Evolutionary conservation across 2,797 vertebrate genomes (phyloP), one percentile per base, ranked within the genome.

Genomic region (Columba guinea): DNA sequence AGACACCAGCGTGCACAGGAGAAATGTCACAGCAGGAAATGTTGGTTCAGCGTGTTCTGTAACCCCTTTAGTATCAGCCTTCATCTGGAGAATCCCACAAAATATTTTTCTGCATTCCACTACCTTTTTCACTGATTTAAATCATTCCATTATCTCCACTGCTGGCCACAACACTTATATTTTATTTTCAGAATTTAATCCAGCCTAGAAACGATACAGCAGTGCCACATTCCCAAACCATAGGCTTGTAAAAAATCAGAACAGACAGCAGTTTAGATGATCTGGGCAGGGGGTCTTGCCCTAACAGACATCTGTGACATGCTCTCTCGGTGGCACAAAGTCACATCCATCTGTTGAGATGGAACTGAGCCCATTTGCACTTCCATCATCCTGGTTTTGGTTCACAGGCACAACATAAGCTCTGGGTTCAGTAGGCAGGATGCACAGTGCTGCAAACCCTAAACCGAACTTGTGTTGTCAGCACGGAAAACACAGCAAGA

Each of bases 241-340:
- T 27, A 80, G 49, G 67, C 55, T 68, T 19, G 78, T 85, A 32
- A 80, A 89, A 94, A 90, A 81, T 34, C 1, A 13, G 90, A 87
- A 77, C 5, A 87, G 88, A 95, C 84, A 85, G 91, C 90, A 95
- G 88, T 95, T 87, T 78, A 94, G 91, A 93, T 83, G 71, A 89
- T 75, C 90, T n/a, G 68, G 79, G 86, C 85, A 90, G 89, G 92
- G 87, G 92, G 94, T 91, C 91, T 56, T 83, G 87, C 93, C 90
- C 96, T 95, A 76, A 83, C 67, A 95, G 84, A 73, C 90, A 67
- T 64, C 87, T 77, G 91, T 91, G 78, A 90, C 81, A 71, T 17
- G 65, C 63, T 94, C 27, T 76, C 91, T 84, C 93, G 89, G 87
- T 39, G 1, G 77, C 86, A 91, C 55, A 73, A 8, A 3, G 58